Evolutionary conservation across 2,797 vertebrate species (phyloP), one percentile per base, ranked within the genome.

Genomic region (Hydrophis major): DNA sequence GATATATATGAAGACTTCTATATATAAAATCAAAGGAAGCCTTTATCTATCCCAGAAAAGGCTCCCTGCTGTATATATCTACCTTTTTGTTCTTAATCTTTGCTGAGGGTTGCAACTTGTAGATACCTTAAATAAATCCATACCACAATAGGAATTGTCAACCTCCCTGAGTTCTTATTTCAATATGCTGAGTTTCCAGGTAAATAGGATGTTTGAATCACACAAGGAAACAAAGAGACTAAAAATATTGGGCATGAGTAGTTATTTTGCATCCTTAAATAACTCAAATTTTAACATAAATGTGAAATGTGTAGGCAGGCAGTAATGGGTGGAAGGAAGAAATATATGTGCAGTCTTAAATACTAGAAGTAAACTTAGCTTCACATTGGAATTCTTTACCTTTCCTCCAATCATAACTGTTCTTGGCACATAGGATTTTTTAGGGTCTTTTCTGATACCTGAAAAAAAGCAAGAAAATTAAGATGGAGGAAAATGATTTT

Each of bases 341-440:
- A 37, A 59, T 42, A 14, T 10, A 8, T 11, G 2, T 14, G 50
- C 25, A 53, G 13, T 63, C 11, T 6, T 25, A 53, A 37, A 0
- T 28, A 28, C 22, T 16, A 37, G 55, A 63, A 18, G 7, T 20
- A 42, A 25, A 28, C 42, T 47, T 37, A 32, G 57, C 12, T 61
- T 83, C 74, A 83, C 74, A 63, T 20, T 66, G 37, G 61, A 0
- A 0, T 4, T 28, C 2, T 37, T 95, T 97, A 98, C 98, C 98
- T 99, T 99, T 97, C 98, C 98, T 93, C 98, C 98, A 0, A 98
- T 98, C 97, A 99, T 98, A 89, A 99, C 94, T 0, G 98, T 98
- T 96, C 98, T 98, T 93, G 98, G 98, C 92, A 98, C 98, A 94
- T 98, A 98, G 93, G 96, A 95, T 95, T 98, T 98, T 95, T 97